Evolutionary conservation across 35 echinoderm and acorn worm genomes (phyloP), one percentile per base, ranked within the genome.

Genomic region (Apostichopus californicus): DNA sequence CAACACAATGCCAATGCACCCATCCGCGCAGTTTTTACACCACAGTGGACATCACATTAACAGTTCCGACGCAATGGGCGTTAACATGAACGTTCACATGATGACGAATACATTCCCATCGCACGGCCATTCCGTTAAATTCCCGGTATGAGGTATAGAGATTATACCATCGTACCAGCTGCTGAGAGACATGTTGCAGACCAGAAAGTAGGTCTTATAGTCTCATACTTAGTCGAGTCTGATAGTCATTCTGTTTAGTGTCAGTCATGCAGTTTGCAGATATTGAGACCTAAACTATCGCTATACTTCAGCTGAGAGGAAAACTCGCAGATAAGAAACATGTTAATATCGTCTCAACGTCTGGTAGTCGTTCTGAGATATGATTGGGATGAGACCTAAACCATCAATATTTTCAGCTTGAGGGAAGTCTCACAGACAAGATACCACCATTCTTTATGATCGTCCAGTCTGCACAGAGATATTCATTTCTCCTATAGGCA

Each of bases 61-160:
- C 93, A 88, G 92, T 18, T 77, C 93, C 14, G 95, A 97, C 87
- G 87, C 93, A 3, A 97, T 97, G 95, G 87, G 95, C 13, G 91
- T 97, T 54, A 97, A 97, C 87, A 94, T 94, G 90, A 96, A 96
- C 56, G 91, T 96, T 28, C 93, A 97, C 89, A 96, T 96, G 95
- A 89, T 93, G 64, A 94, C 92, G 20, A 94, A 97, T 54, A 28
- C 93, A 56, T 97, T 97, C 88, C 93, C 95, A 56, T 89, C 81
- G 21, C 95, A 96, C 66, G 73, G 71, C 54, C 95, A 97, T 86
- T 92, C 95, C 13, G 94, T 97, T 22, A 97, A 97, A 87, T 97
- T 97, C 73, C 93, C 93, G 3, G 93, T 97, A 26, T 97, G 83
- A 94, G 68, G 86, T 22, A 7, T 5, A 53, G 13, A 20, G 18